Evolutionary conservation across 2,797 vertebrate species (phyloP).

Genomic region (Cyprinodon diabolis): DNA sequence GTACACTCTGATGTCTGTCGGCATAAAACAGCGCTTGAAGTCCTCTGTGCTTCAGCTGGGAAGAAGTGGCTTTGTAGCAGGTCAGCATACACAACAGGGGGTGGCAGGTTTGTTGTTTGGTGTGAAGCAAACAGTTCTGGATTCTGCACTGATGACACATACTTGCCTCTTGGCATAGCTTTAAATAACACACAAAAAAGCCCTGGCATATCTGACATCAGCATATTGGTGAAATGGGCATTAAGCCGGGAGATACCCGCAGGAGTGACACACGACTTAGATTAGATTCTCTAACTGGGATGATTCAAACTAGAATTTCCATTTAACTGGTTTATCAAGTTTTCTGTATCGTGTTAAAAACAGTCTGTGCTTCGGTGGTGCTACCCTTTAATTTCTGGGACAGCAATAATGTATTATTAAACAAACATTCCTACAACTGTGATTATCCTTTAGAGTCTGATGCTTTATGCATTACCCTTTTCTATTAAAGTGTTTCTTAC

Average conservation of each 20-base stretch:
- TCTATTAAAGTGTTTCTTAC: not conserved
- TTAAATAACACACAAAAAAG: constrained; percentile 52
- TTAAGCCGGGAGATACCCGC: constrained; percentile 26
- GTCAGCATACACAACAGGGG: constrained; percentile 55
- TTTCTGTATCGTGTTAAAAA: not conserved
- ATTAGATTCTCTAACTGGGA: constrained; percentile 14
- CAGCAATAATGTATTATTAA: not conserved
- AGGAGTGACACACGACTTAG: constrained; percentile 34
- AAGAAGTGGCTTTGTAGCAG: constrained; percentile 63
- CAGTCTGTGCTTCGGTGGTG: not conserved
- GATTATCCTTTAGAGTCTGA: not conserved
- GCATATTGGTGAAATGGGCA: constrained; percentile 46
- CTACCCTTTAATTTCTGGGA: not conserved
- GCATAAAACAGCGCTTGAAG: constrained; percentile 48
- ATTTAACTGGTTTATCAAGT: not conserved
- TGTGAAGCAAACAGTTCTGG: constrained; percentile 62
- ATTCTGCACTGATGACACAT: constrained; percentile 60
- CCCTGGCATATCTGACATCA: constrained; percentile 55
- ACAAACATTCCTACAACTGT: not conserved
- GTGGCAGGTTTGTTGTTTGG: constrained; percentile 54
- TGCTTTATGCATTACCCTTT: not conserved
- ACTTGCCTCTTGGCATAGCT: constrained; percentile 50
- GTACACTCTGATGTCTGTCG: constrained; percentile 48
- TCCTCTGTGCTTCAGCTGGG: constrained; percentile 45
- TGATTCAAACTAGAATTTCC: not conserved